Base-by-base conservation (phyloP, 2,797 vertebrate species). In the Clarias laeviceps region DNA sequence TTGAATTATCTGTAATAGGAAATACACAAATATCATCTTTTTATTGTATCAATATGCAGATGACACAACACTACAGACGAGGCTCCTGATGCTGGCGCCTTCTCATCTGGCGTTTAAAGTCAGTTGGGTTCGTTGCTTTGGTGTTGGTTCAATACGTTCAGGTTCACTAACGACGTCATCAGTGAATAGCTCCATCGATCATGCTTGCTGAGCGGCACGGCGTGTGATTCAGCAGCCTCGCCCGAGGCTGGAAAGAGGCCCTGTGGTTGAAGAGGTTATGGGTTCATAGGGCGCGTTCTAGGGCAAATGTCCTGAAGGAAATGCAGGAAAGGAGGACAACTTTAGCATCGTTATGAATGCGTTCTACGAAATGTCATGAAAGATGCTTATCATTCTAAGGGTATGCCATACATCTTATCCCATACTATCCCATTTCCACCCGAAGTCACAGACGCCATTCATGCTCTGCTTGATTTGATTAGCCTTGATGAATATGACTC, bases 381-480 rank as follows among this genome's bases (percentile, higher is more conserved):
- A 73, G 57, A 80, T 59, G 74, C 37, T 62, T 37, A 64, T 62
- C 77, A 40, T 3, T 40, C 1, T 27, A 20, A 5, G 24, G 24
- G 15, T 45, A 40, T 61, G 20, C 27, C 29, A 20, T 8, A 20
- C 22, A 22, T 61, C 77, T 62, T 40, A n/a, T 32, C 95, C 92
- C 94, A 91, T 12, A 11, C 45, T 93, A 93, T 93, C 92, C 92
- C 90, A 93, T 90, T 65, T 92, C 81, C 82, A 79, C 92, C 90
- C 91, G 91, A 92, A 93, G 94, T 92, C 93, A 93, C 92, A 92
- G 92, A 93, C 94, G 93, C 94, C 91, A 91, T 89, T 93, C 95
- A 92, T 89, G 93, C 92, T 61, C 34, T 18, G 74, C 76, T 82
- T 94, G 95, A 96, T 96, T 96, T 94, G 96, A 98, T 97, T 97